Conservation (phyloP, 2,888 invertebrate genomes). For the Lucinisca nassula region DNA sequence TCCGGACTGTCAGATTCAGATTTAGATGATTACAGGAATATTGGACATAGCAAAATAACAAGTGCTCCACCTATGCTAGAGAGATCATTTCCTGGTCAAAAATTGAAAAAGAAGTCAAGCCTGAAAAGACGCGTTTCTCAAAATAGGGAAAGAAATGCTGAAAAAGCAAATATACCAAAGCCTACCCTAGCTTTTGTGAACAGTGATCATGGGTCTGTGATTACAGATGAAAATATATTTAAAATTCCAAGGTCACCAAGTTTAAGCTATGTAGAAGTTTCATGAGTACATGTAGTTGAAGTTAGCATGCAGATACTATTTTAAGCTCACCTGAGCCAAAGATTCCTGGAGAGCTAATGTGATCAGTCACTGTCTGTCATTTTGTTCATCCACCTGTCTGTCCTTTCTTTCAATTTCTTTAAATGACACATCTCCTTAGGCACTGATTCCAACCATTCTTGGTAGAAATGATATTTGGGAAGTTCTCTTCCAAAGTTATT, state of each 20-base stretch:
- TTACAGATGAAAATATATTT: not conserved
- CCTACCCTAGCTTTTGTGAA: conserved; percentile 59
- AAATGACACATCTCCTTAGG: no score
- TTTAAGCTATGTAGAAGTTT: conserved; percentile 63
- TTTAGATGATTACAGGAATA: conserved; percentile 19
- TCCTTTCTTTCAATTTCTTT: no score
- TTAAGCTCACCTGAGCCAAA: no score
- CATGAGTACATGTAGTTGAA: no score
- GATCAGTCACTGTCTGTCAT: no score
- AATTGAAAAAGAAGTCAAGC: conserved; percentile 66
- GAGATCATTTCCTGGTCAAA: conserved; percentile 29
- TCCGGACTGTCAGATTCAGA: conserved; percentile 66
- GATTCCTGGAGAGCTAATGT: no score
- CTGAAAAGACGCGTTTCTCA: conserved; percentile 36
- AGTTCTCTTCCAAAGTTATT: no score
- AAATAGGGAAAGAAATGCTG: conserved; percentile 15
- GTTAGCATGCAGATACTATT: no score
- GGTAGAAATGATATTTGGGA: no score
- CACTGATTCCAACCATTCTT: no score
- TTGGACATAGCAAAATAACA: conserved; percentile 41
- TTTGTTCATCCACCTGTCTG: no score
- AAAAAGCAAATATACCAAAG: conserved; percentile 47
- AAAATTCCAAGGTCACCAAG: conserved; percentile 24
- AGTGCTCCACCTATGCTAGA: conserved; percentile 69
- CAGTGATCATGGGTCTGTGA: not conserved